Evolutionary conservation across 2,888 invertebrate species (phyloP).

Genomic region (Aporophyla lueneburgensis): DNA sequence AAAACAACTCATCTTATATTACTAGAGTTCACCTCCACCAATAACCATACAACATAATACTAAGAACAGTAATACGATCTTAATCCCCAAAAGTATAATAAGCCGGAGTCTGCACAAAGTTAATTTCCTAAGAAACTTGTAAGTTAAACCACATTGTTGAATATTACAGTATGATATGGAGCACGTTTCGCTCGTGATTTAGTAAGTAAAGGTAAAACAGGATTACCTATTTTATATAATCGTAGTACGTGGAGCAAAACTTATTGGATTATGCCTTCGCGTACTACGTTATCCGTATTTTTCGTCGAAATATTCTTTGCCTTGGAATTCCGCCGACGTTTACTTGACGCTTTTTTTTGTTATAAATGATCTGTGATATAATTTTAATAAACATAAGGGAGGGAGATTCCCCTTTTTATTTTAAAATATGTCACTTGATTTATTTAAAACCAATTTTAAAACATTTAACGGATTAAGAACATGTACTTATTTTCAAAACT

Average conservation of each 20-base stretch:
- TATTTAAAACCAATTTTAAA: not conserved
- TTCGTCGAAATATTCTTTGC: not conserved
- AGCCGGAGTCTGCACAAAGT: conserved; percentile 13
- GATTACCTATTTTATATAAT: conserved; percentile 49
- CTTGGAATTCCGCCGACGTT: not conserved
- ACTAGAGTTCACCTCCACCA: not conserved
- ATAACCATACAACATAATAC: not conserved
- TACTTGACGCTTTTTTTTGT: not conserved
- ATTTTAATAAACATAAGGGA: not conserved
- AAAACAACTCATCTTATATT: not conserved
- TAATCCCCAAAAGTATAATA: conserved; percentile 10
- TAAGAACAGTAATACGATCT: conserved; percentile 5
- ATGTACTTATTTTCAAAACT: not conserved
- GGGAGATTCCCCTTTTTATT: not conserved
- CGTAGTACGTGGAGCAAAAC: conserved; percentile 18
- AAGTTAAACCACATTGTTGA: conserved; percentile 24
- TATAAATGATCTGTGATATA: not conserved
- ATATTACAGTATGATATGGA: conserved; percentile 14
- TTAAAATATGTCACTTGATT: too few relatives aligned
- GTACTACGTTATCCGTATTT: not conserved
- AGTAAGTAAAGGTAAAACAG: conserved; percentile 18
- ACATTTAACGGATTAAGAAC: not conserved
- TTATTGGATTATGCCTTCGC: conserved; percentile 26
- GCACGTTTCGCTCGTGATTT: conserved; percentile 24
- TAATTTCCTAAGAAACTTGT: conserved; percentile 22